Conservation (phyloP, 2,888 invertebrate species). For the Unio delphinus region DNA sequence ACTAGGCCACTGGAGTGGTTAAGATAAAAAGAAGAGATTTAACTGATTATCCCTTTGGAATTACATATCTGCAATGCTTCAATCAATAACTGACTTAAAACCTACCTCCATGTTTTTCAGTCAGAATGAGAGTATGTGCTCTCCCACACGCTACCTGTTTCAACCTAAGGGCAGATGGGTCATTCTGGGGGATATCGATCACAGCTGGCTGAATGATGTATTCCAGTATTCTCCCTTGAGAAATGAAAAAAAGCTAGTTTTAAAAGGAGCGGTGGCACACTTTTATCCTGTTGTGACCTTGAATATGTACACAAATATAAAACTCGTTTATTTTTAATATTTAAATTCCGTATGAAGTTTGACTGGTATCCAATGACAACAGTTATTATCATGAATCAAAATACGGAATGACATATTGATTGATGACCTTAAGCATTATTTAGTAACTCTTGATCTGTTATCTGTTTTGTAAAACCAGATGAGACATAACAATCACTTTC, state of each 20-base stretch:
- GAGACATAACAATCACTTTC: too few relatives aligned
- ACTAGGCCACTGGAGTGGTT: too few relatives aligned
- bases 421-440: too few relatives aligned
- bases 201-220: slow-evolving; percentile 68
- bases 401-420: too few relatives aligned
- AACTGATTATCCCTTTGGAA: too few relatives aligned
- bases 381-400: too few relatives aligned
- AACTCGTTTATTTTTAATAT: neutral
- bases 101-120: slow-evolving; percentile 80
- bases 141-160: slow-evolving; percentile 83
- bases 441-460: too few relatives aligned
- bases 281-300: neutral
- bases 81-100: neutral
- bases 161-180: slow-evolving; percentile 54
- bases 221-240: slow-evolving; percentile 60
- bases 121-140: slow-evolving; percentile 87
- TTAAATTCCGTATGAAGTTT: neutral
- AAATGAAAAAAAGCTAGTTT: neutral
- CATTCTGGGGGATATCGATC: slow-evolving; percentile 65
- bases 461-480: too few relatives aligned
- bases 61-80: too few relatives aligned
- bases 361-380: too few relatives aligned
- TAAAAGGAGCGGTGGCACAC: too few relatives aligned
- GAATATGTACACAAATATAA: neutral
- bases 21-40: too few relatives aligned